These are phyloP conservation scores for Philopotamus ludificatus DNA, from an alignment of 1,140 invertebrate genomes.

Conservation along the genomic window DNA sequence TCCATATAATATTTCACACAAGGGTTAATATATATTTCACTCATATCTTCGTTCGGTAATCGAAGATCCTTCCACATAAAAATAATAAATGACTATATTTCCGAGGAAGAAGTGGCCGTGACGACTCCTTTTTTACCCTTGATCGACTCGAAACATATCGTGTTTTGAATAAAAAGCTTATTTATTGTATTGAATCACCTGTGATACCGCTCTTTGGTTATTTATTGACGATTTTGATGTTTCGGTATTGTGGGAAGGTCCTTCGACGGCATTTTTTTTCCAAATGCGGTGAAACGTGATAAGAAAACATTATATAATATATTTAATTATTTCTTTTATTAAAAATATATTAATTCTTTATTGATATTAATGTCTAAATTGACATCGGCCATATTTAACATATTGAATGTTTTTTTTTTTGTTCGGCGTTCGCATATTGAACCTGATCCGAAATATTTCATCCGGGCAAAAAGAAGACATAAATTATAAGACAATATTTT, in stretches of 20 bases:
- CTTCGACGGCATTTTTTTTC: slow-evolving; percentile 17
- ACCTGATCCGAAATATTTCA: slow-evolving; percentile 10
- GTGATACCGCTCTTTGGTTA: slow-evolving; percentile 25
- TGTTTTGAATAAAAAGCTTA: slow-evolving; percentile 34
- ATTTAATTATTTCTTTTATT: not conserved
- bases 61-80: slow-evolving; percentile 34
- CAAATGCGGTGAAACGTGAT: slow-evolving; percentile 6
- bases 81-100: slow-evolving; percentile 37
- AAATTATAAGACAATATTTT: slow-evolving; percentile 26
- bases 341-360: not conserved
- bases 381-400: too few relatives aligned
- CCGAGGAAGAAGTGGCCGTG: slow-evolving; percentile 11
- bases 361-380: not conserved
- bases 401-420: not conserved
- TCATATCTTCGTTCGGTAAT: slow-evolving; percentile 32
- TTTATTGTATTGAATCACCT: slow-evolving; percentile 31
- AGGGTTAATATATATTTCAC: slow-evolving; percentile 33
- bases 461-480: slow-evolving; percentile 15
- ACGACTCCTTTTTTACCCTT: slow-evolving; percentile 10
- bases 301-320: not conserved
- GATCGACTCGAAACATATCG: slow-evolving; percentile 23
- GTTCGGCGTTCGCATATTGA: not conserved
- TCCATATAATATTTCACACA: slow-evolving; percentile 31
- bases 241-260: slow-evolving; percentile 27
- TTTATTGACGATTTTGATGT: slow-evolving; percentile 33